Conservation (phyloP, 2,888 invertebrate species). For the Anoplius nigerrimus region DNA sequence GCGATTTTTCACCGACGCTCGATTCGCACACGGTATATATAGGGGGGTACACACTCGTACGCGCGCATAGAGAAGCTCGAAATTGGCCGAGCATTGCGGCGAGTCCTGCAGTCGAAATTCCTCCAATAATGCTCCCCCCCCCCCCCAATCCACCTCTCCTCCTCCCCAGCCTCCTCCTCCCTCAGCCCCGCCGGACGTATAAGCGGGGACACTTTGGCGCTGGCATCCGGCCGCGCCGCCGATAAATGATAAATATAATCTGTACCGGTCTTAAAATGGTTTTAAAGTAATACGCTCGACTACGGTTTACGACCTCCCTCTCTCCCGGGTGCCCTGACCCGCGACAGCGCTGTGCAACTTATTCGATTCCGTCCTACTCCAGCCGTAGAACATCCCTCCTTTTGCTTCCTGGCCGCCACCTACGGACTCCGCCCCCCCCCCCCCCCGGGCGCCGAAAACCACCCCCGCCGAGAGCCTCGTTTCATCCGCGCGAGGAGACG, state of each 20-base stretch:
- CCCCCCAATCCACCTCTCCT: too few species aligned
- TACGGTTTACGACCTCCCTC: conserved; percentile 38
- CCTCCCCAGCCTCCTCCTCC: too few species aligned
- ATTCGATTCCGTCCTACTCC: conserved; percentile 30
- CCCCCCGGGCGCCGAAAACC: background rate
- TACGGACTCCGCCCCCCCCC: background rate
- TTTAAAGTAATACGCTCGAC: conserved; percentile 31
- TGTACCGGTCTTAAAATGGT: conserved; percentile 28
- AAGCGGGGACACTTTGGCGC: conserved; percentile 14
- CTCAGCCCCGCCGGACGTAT: too few species aligned
- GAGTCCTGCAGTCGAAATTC: conserved; percentile 1
- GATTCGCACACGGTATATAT: too few species aligned
- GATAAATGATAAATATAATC: conserved; percentile 35
- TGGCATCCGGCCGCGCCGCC: conserved; percentile 12
- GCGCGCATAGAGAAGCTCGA: too few species aligned
- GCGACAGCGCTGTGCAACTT: conserved; percentile 28
- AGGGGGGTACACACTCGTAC: too few species aligned
- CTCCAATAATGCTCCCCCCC: conserved; percentile 14
- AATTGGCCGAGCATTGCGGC: too few species aligned
- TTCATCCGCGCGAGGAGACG: conserved; percentile 17
- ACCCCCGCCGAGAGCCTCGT: background rate
- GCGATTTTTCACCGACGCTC: too few species aligned
- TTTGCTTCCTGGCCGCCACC: background rate
- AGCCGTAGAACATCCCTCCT: conserved; percentile 7
- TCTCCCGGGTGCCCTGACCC: conserved; percentile 21